Percentiles rank a stretch among this genome's conserved stretches.
Conservation (phyloP, 2,888 invertebrate genomes). For the Lycaena phlaeas region DNA sequence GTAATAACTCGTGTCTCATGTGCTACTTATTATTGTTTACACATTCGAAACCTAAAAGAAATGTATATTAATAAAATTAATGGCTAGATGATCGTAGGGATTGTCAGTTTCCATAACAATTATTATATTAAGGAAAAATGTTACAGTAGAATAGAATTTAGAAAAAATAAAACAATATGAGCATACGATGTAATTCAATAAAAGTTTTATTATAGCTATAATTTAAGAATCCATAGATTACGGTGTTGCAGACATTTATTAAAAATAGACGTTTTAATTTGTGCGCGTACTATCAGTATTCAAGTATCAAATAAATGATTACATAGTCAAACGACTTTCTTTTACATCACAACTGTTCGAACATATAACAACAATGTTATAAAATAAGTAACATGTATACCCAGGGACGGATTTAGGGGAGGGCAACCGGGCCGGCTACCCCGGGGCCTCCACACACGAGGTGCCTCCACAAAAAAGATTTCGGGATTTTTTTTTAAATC, state of each 20-base stretch:
- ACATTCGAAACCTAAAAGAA: too few species aligned
- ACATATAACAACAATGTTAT: too few species aligned
- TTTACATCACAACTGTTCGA: neutral
- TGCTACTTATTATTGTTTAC: too few species aligned
- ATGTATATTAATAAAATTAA: too few species aligned
- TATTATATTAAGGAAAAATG: neutral
- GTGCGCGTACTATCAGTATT: slow-evolving; percentile 51
- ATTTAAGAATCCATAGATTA: slow-evolving; percentile 1
- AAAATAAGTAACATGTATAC: too few species aligned
- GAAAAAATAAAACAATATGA: neutral
- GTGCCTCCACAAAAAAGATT: too few species aligned
- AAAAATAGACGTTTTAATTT: slow-evolving; percentile 14
- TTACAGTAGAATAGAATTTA: neutral
- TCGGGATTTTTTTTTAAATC: too few species aligned
- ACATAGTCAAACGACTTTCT: slow-evolving; percentile 33
- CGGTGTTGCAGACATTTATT: neutral
- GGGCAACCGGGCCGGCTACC: too few species aligned
- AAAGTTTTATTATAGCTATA: neutral
- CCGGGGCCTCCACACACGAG: too few species aligned
- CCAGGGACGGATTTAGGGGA: too few species aligned
- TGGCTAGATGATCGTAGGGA: slow-evolving; percentile 2
- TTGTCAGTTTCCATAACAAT: neutral
- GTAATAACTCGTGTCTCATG: neutral
- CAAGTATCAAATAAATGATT: slow-evolving; percentile 65
- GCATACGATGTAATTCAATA: neutral